These are phyloP conservation scores for Mirza zaza DNA, from an alignment of 2,113 vertebrate genomes.

Conservation along the genomic window DNA sequence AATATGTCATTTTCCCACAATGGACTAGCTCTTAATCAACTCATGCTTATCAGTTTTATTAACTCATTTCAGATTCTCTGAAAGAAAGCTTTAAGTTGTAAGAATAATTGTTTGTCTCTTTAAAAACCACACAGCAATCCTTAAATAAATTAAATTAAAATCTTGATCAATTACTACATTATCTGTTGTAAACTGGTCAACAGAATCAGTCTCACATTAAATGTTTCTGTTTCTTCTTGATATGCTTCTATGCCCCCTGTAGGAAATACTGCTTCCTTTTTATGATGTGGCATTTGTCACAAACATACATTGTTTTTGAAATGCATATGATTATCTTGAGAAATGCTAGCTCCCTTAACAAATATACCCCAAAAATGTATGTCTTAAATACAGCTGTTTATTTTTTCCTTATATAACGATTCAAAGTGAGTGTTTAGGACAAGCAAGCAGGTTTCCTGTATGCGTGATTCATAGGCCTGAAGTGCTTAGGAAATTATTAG, in stretches of 20 bases:
- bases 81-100: conserved; percentile 26
- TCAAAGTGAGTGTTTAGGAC: not conserved
- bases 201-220: conserved; percentile 35
- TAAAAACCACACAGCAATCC: conserved; percentile 47
- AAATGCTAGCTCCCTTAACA: not conserved
- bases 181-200: conserved; percentile 13
- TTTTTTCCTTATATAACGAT: not conserved
- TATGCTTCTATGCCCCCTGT: not conserved
- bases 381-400: not conserved
- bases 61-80: conserved; percentile 39
- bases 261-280: not conserved
- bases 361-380: not conserved
- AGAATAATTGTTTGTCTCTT: conserved; percentile 43
- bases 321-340: not conserved
- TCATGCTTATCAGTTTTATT: conserved; percentile 46
- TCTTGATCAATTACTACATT: conserved; percentile 39
- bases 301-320: not conserved
- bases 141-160: conserved; percentile 58
- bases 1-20: not conserved
- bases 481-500: not conserved
- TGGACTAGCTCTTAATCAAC: conserved; percentile 4
- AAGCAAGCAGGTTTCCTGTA: not conserved
- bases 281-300: not conserved
- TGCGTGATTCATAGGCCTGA: not conserved
- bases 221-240: not conserved